These are phyloP conservation scores for Phaonia tiefii DNA, from an alignment of 2,888 invertebrate species.

Conservation along the genomic window DNA sequence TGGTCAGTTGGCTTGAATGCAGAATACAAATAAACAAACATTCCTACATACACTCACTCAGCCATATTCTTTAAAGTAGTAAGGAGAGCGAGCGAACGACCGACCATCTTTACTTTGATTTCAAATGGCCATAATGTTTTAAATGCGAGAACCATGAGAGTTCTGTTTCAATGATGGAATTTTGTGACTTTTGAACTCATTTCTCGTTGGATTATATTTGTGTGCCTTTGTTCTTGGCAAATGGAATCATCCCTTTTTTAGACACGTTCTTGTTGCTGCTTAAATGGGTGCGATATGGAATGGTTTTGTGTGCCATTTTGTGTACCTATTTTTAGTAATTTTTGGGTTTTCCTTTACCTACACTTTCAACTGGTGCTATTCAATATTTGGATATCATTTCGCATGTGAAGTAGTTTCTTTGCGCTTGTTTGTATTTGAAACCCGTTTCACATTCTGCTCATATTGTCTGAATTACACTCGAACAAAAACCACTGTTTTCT, in stretches of 20 bases:
- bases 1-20: constrained; percentile 10
- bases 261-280: constrained; percentile 6
- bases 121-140: constrained; percentile 51
- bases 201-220: not conserved
- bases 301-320: constrained; percentile 56
- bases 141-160: constrained; percentile 33
- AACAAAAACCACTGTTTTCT: not conserved
- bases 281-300: not conserved
- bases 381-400: not conserved
- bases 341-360: constrained; percentile 11
- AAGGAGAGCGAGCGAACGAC: not conserved
- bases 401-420: not conserved
- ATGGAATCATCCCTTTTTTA: constrained; percentile 50
- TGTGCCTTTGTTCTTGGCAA: constrained; percentile 21
- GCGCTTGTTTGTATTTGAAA: constrained; percentile 25
- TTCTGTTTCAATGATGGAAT: constrained; percentile 39
- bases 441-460: constrained; percentile 19
- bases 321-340: constrained; percentile 35
- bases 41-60: not conserved
- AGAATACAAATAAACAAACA: constrained; percentile 22
- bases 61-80: constrained; percentile 33
- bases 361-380: constrained; percentile 8
- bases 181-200: constrained; percentile 56
- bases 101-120: constrained; percentile 49
- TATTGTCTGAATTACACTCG: not conserved